Conservation (phyloP, 2,888 invertebrate genomes). For the Adelphocoris suturalis region DNA sequence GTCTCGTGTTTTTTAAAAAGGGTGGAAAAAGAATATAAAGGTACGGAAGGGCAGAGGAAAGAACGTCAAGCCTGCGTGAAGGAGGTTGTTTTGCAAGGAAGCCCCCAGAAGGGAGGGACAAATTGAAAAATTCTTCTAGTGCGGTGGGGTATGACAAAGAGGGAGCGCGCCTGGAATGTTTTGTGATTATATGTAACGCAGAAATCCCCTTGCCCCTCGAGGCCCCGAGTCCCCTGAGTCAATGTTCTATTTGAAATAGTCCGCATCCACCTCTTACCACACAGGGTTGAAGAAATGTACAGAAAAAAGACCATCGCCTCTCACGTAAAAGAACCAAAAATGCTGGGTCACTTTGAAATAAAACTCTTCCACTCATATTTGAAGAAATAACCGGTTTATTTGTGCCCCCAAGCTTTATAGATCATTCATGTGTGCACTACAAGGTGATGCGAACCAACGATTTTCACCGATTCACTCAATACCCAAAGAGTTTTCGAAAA, state of each 20-base stretch:
- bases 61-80: constrained; percentile 52
- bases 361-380: neutral
- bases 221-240: constrained; percentile 43
- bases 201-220: neutral
- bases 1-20: constrained; percentile 42
- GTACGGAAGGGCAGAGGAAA: neutral
- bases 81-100: constrained; percentile 46
- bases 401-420: too few relatives aligned
- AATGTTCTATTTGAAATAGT: constrained; percentile 60
- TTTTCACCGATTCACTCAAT: too few relatives aligned
- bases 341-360: neutral
- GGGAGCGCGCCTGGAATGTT: constrained; percentile 70
- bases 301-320: neutral
- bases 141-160: constrained; percentile 72
- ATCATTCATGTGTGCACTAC: too few relatives aligned
- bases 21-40: constrained; percentile 4
- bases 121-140: constrained; percentile 72
- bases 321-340: neutral
- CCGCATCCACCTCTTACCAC: constrained; percentile 1
- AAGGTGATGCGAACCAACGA: too few relatives aligned
- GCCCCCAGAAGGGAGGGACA: constrained; percentile 49
- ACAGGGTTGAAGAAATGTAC: neutral
- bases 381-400: too few relatives aligned
- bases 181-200: constrained; percentile 71
- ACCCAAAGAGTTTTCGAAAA: too few relatives aligned